A percentile compares a stretch with the other conserved stretches of the same genome.
phyloP scores from a whole-genome alignment of 23 tunicate genomes.

The Halocynthia aurantium region DNA sequence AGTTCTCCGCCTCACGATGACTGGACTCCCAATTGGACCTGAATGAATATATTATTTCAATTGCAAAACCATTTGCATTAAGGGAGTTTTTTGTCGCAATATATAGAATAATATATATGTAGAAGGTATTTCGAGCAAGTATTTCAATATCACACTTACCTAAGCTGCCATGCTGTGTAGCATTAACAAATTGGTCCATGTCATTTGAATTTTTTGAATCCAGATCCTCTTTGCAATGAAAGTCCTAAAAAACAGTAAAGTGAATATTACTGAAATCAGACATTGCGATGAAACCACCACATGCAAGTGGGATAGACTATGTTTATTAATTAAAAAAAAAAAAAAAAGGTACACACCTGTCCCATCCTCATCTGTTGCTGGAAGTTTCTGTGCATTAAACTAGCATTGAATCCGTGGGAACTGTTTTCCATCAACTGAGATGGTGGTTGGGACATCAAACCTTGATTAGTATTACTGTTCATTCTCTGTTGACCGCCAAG shows the following conservation, averaged over 20 bases:
- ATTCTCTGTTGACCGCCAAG: too few species aligned
- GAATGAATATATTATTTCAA: background rate
- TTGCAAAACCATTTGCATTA: background rate
- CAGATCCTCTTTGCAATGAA: background rate
- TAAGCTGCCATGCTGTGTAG: background rate
- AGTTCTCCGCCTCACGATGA: conserved; percentile 1
- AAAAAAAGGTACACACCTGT: background rate
- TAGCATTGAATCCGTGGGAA: background rate
- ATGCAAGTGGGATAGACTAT: too few species aligned
- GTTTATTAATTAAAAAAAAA: too few species aligned
- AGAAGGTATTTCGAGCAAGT: background rate
- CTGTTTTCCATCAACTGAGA: conserved; percentile 1
- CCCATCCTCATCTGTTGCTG: conserved; percentile 8
- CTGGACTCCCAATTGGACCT: conserved; percentile 23
- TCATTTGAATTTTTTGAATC: background rate
- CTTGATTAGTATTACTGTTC: background rate
- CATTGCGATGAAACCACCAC: too few species aligned
- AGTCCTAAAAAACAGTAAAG: background rate
- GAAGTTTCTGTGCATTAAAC: background rate
- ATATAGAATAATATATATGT: background rate
- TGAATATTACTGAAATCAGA: too few species aligned
- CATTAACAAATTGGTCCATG: conserved; percentile 7
- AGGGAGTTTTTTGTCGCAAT: too few species aligned
- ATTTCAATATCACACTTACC: background rate
- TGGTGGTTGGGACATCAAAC: background rate